These are phyloP conservation scores for Bettongia penicillata DNA, from an alignment of 2,113 vertebrate species.

Conservation along the genomic window DNA sequence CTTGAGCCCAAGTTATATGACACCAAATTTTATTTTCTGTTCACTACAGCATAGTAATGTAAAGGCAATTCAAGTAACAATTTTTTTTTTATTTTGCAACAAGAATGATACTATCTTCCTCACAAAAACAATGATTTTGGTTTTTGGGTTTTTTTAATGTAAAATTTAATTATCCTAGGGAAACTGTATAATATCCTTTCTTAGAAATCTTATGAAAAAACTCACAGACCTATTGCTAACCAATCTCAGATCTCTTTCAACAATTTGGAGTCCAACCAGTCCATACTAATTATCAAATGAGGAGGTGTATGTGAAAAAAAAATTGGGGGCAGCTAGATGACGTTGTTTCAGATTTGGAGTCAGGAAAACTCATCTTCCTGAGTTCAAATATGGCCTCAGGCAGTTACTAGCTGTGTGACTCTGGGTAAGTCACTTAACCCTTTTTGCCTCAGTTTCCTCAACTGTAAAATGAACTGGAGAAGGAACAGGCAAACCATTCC, in stretches of 20 bases:
- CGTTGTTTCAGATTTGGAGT: not conserved
- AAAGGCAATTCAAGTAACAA: not conserved
- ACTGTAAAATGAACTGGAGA: not conserved
- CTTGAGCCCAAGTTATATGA: not conserved
- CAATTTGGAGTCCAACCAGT: not conserved
- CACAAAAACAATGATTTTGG: too few relatives aligned
- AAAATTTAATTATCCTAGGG: not conserved
- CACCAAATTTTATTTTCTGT: not conserved
- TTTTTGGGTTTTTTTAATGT: not conserved
- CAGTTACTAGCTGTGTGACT: too few relatives aligned
- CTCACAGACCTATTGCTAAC: too few relatives aligned
- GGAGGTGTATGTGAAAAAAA: not conserved
- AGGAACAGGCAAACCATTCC: too few relatives aligned
- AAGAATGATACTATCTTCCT: not conserved
- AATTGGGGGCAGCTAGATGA: not conserved
- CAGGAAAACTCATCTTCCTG: not conserved
- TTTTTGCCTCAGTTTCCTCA: not conserved
- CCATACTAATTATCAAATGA: not conserved
- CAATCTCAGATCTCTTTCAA: not conserved
- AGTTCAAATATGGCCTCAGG: not conserved
- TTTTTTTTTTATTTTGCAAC: not conserved
- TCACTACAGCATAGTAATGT: not conserved
- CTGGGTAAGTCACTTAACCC: too few relatives aligned
- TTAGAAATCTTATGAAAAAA: not conserved
- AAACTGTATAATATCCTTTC: constrained; percentile 28